Evolutionary conservation across 2,888 invertebrate genomes (phyloP), one percentile per base, ranked within the genome.

Genomic region (Drosophila greeni): DNA sequence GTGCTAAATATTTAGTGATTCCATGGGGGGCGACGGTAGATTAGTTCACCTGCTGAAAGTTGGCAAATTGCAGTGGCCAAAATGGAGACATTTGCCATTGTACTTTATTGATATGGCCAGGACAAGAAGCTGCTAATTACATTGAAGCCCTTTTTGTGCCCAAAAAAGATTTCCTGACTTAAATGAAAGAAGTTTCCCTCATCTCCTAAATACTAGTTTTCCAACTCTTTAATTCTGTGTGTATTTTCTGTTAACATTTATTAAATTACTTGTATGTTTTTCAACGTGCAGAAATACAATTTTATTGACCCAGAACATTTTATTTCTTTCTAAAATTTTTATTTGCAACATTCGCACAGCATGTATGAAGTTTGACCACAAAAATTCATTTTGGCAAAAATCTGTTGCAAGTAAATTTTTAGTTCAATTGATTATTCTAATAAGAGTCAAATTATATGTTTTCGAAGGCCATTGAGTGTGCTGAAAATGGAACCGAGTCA

Each of bases 371-470:
- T 34, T 39, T 33, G 12, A 40, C 54, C 65, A 20, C 54, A 40
- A 26, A 47, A 47, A 65, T 47, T 40, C 45, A 45, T 62, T 33
- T 29, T 43, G 20, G 24, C 34, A 31, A 37, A 51, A 62, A 45
- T 40, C 53, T 11, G 31, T 31, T 31, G 45, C 31, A 31, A 47
- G 20, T 14, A 9, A 40, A 26, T n/a, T 39, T 36, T 43, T 33
- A 5, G 39, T 52, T 31, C 33, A 29, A 64, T 64, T 64, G 43
- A 64, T 64, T 64, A 64, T 39, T 64, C 20, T 14, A 62, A 62
- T 53, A 52, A 51, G 51, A 51, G 51, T 45, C 45, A 20, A 57
- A 31, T 24, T 31, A 51, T 42, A 40, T 29, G n/a, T 45, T 60
- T 61, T 43, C 18, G 31, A 23, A 18, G 9, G 42, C 24, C 42